Evolutionary conservation across 2,888 invertebrate species (phyloP), one percentile per base, ranked within the genome.

Genomic region (Trissoscelio sp.): DNA sequence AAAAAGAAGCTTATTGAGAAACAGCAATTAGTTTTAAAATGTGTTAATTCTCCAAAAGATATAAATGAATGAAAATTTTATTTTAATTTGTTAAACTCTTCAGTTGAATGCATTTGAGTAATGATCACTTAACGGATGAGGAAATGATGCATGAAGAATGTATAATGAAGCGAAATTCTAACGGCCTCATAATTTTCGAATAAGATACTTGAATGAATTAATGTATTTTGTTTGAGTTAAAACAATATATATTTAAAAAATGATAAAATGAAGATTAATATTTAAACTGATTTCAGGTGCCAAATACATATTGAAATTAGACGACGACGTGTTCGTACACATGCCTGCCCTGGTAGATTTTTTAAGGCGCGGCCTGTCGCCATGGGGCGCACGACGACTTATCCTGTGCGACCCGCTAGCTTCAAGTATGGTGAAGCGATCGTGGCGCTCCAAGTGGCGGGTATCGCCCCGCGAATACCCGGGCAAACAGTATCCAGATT

Each of bases 391-490:
- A 0, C 92, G 91, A 42, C 93, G 93, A 42, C 90, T 95, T 78
- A 93, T 96, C 51, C 93, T 95, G 57, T 96, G 96, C 89, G 93
- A 93, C 57, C 92, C 93, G 22, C 87, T 93, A 34, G 85, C 90
- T 11, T 88, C 91, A 70, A 92, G 93, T 0, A 87, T 88, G 16
- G 95, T 94, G 0, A 94, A 94, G 85, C 92, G 96, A 75, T 92
- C 93, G 5, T 94, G 93, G 88, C 92, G 94, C 51, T 95, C 95
- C 0, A 96, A 96, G 90, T 97, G 96, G 96, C 93, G 94, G 60
- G 96, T 96, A 6, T 93, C 95, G 2, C 93, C 93, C 9, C 92
- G 91, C 0, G 96, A 96, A 88, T 96, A 94, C 89, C 91, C 93
- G 0, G 92, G 91, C 0, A 91, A 91, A 51, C 93, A 92, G 86